A percentile compares a stretch with the other conserved stretches of the same genome.
Conservation (phyloP, 2,888 invertebrate genomes). For the Tanypteryx hageni region DNA sequence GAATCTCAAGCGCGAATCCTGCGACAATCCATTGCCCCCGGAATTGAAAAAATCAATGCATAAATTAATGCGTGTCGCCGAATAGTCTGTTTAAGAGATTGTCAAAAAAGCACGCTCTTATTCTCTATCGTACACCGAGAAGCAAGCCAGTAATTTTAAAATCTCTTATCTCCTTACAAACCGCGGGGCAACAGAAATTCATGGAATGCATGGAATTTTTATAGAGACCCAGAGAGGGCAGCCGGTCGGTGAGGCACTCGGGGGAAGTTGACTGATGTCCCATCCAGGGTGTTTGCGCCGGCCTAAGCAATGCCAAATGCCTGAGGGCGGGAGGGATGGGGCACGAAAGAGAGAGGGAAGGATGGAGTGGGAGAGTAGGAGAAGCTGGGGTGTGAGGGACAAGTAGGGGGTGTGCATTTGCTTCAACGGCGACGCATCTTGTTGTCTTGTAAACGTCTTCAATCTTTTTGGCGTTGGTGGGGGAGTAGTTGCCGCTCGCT, state of each 20-base stretch:
- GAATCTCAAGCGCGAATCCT: too few species aligned
- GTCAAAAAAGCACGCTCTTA: too few species aligned
- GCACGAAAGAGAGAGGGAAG: slow-evolving; percentile 74
- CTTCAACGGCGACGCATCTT: slow-evolving; percentile 71
- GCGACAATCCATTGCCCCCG: too few species aligned
- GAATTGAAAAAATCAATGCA: too few species aligned
- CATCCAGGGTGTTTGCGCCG: slow-evolving; percentile 55
- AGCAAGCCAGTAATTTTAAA: background rate
- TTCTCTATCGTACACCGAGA: background rate
- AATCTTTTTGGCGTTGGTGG: slow-evolving; percentile 60
- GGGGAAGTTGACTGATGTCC: slow-evolving; percentile 57
- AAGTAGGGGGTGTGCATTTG: slow-evolving; percentile 74
- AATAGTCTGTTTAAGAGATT: too few species aligned
- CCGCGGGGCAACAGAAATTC: background rate
- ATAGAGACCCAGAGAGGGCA: slow-evolving; percentile 7
- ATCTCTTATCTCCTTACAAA: background rate
- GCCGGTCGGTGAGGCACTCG: background rate
- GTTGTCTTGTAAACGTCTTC: slow-evolving; percentile 63
- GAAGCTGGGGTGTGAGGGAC: slow-evolving; percentile 74
- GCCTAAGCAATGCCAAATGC: slow-evolving; percentile 71
- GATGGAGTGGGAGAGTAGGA: slow-evolving; percentile 75
- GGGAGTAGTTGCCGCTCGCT: slow-evolving; percentile 53
- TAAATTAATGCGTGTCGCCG: too few species aligned
- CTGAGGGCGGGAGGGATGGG: slow-evolving; percentile 75
- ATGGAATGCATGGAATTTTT: slow-evolving; percentile 39